Evolutionary conservation across 2,797 vertebrate genomes (phyloP), one percentile per base, ranked within the genome.

Genomic region (Melanotaenia boesemani): DNA sequence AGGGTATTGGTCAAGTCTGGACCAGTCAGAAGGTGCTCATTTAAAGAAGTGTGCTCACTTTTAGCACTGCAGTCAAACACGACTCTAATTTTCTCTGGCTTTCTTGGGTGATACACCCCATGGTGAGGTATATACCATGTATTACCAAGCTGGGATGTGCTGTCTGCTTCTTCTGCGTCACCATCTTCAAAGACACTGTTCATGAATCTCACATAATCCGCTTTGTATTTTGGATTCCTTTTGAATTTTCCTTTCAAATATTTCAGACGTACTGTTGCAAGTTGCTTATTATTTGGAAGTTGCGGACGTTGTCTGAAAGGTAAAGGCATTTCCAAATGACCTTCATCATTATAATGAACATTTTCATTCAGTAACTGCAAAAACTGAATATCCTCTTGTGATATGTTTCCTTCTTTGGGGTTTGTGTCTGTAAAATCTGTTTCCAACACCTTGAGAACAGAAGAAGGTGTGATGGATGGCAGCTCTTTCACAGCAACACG

Each of bases 141-240:
- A 22, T 55, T 37, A 26, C 64, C 22, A 41, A 28, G 52, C 1
- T 26, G 4, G 7, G 26, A 3, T 13, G 20, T 10, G 18, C 20
- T 18, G 12, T n/a, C 62, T 64, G 28, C 62, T 64, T 67, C 64
- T 18, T 67, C 64, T 56, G 64, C 64, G 37, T 67, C 64, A 37
- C 64, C 64, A 56, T 67, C 64, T 9, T 67, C 7, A 39, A 67
- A 55, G 1, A 67, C 24, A 18, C 12, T 36, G 0, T 41, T 7
- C 54, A 67, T 57, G 24, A 57, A 67, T 10, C 5, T 26, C 5
- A 66, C 10, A 10, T 41, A 66, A 15, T 66, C 50, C 4, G 56
- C 52, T 9, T 44, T 57, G 24, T 67, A 56, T 28, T 57, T 67
- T 1, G 52, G 65, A 39, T 67, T 55, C 20, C 10, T 66, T 9